Base-by-base conservation (phyloP, 2,888 invertebrate species). In the Phytoseiulus persimilis region DNA sequence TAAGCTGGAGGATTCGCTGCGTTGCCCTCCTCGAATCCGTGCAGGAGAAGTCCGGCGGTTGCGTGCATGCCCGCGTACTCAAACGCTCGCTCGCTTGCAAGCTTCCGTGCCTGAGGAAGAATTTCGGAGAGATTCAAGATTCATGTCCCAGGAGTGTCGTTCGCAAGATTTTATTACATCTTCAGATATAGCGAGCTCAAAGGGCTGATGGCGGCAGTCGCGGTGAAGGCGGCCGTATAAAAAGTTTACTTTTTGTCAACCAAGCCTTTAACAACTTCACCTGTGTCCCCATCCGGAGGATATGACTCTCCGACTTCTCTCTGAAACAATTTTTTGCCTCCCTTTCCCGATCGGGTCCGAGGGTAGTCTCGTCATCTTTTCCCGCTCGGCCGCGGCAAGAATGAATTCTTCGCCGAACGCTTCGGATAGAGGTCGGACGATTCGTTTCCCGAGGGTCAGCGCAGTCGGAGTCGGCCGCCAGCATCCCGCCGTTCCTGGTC, bases 141-240 rank as follows among this genome's bases (percentile, higher is more conserved):
- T 45, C 32, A 33, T 87, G 39, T 87, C 87, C 87, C 87, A 87
- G 87, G 87, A 33, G 87, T 87, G 87, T 87, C 87, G 33, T 87
- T 87, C 39, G 28, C 32, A 87, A 45, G 87, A 87, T 87, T 87
- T 87, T 87, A 87, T 87, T 87, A 87, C 87, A 87, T 87, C 87
- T 87, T 87, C 87, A 33, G 28, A 87, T 32, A 45, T 31, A 87
- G 45, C 87, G 87, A 87, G 33, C 87, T 32, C 87, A 33, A n/a
- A 87, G 45, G n/a, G 32, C 32, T n/a, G 33, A 87, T 33, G 87
- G 45, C 33, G 33, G 87, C 33, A 9, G 83, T 31, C 31, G 84
- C 84, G 32, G 31, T 84, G 33, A 32, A 84, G 18, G 65, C 65
- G 65, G 65, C 65, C 65, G 65, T 65, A 65, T 65, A 87, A 87